Base-by-base conservation (phyloP, 2,113 vertebrate species). In the Ptychochromis oligacanthus region DNA sequence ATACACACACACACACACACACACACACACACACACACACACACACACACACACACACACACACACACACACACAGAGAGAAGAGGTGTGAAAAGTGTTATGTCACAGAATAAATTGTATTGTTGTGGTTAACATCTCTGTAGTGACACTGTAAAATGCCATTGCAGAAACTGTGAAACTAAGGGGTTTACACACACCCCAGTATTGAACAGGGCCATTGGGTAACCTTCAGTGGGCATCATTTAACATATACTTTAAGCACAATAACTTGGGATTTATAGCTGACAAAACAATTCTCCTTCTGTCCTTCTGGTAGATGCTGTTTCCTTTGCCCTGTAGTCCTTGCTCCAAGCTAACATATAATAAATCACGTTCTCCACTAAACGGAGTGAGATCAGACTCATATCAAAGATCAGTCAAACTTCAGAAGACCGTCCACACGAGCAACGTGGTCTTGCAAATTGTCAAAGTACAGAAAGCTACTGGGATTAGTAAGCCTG, bases 331-430 rank as follows among this genome's bases (percentile, higher is more conserved):
- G 31, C 55, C 20, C 49, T 40, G n/a, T 22, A 60, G 43, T 60
- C 43, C n/a, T 40, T 79, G 64, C 75, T 55, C 57, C 72, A 55
- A 40, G 38, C 40, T 77, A 76, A 80, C 59, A 76, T 80, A 22
- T 34, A 17, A 81, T 54, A 24, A 52, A 28, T 54, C 61, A 49
- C 28, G 22, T 79, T 77, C 14, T 79, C 31, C 14, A n/a, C 22
- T 52, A 49, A 56, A 59, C 60, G 20, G 56, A 60, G 22, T 28
- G 26, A 61, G 52, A 11, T 9, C 8, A 31, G 49, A 54, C 46
- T n/a, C 54, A 12, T n/a, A 46, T 72, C 26, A 72, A 34, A 54
- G 46, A 72, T 49, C 67, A 36, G 36, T 36, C 36, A 54, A 72
- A 72, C 46, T 72, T 72, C 65, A 72, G 43, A 52, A 20, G 46